These are phyloP conservation scores for Salpingus planirostris DNA, from an alignment of 2,888 invertebrate species.

Conservation along the genomic window DNA sequence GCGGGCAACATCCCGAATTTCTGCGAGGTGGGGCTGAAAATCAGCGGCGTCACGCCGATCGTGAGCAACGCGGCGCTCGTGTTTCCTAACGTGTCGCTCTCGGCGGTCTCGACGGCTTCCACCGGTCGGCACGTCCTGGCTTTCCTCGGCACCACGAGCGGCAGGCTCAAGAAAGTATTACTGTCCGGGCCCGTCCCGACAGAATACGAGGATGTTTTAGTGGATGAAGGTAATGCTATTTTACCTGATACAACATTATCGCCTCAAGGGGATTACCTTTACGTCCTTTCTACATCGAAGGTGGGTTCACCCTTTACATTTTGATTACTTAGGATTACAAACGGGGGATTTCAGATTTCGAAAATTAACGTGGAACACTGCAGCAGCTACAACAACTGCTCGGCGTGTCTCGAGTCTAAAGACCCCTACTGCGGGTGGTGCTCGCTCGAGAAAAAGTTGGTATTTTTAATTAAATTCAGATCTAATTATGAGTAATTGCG, in stretches of 20 bases:
- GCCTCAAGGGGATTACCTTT: conserved; percentile 73
- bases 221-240: conserved; percentile 70
- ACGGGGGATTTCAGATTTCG: conserved; percentile 49
- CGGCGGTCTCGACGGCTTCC: conserved; percentile 78
- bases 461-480: conserved; percentile 5
- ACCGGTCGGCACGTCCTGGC: conserved; percentile 89
- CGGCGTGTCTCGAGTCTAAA: conserved; percentile 78
- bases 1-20: conserved; percentile 87
- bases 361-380: conserved; percentile 82
- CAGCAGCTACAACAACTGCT: conserved; percentile 77
- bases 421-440: conserved; percentile 96
- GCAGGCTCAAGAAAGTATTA: conserved; percentile 77
- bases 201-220: conserved; percentile 78
- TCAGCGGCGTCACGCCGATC: conserved; percentile 82
- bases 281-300: conserved; percentile 71
- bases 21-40: conserved; percentile 86
- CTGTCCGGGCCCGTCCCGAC: conserved; percentile 64
- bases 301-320: conserved; percentile 41
- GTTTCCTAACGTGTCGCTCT: conserved; percentile 72
- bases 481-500: not conserved
- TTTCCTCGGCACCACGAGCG: conserved; percentile 84
- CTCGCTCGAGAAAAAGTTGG: conserved; percentile 74
- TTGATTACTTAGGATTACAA: too few species aligned
- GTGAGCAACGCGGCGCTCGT: conserved; percentile 64
- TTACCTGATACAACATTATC: conserved; percentile 83